Evolutionary conservation across 2,113 vertebrate species (phyloP).

Genomic region (Sturnus vulgaris): DNA sequence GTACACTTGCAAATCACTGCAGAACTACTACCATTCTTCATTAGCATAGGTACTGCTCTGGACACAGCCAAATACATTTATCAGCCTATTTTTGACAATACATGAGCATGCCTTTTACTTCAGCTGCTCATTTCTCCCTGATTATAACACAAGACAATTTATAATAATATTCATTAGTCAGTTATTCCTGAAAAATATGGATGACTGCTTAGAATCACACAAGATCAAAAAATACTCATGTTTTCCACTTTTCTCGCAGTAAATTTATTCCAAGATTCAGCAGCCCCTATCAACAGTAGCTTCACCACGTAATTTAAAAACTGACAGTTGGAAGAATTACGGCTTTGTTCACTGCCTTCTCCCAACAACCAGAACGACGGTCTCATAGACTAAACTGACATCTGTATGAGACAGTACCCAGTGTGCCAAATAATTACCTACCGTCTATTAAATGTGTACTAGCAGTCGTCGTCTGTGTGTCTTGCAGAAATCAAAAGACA

Average conservation of each 20-base stretch:
- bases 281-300: background rate
- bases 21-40: background rate
- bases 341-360: background rate
- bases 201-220: background rate
- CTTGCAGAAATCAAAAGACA: background rate
- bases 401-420: accelerated
- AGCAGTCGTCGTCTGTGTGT: accelerated
- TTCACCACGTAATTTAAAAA: background rate
- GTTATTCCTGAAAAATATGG: background rate
- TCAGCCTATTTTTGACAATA: background rate
- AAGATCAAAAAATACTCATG: background rate
- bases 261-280: background rate
- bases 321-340: background rate
- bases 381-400: background rate
- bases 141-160: background rate
- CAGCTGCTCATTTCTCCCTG: background rate
- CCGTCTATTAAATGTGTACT: background rate
- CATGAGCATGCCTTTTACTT: background rate
- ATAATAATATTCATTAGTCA: background rate
- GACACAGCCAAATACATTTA: background rate
- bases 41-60: background rate
- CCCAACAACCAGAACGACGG: accelerated
- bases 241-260: background rate
- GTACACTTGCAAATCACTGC: accelerated
- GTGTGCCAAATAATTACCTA: background rate